Conservation (phyloP, 2,113 vertebrate genomes). For the Toxotes chatareus region DNA sequence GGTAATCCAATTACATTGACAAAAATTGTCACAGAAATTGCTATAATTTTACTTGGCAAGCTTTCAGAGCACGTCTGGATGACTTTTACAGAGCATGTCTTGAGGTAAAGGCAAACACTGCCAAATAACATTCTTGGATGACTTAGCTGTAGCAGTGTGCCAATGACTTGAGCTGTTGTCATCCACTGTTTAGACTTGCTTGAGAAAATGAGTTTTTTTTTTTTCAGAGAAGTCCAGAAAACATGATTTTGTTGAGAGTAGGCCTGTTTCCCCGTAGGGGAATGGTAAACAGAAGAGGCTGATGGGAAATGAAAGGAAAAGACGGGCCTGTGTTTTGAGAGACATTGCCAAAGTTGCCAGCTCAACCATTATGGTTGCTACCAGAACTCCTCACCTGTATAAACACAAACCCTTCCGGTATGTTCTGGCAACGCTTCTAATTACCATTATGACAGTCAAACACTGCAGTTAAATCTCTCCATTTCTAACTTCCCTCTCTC, state of each 20-base stretch:
- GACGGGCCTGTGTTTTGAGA: conserved; percentile 42
- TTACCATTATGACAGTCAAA: conserved; percentile 36
- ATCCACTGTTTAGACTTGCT: conserved; percentile 76
- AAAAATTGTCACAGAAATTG: conserved; percentile 59
- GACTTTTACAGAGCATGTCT: conserved; percentile 65
- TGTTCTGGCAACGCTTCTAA: conserved; percentile 46
- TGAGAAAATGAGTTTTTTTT: conserved; percentile 45
- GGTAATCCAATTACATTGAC: conserved; percentile 68
- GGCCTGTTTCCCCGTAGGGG: conserved; percentile 25
- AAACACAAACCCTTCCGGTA: conserved; percentile 54
- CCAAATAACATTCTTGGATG: conserved; percentile 77
- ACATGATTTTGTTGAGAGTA: conserved; percentile 45
- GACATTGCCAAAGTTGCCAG: conserved; percentile 34
- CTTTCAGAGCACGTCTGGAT: conserved; percentile 62
- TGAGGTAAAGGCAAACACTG: conserved; percentile 65
- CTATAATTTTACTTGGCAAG: conserved; percentile 67
- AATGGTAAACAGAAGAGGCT: conserved; percentile 34
- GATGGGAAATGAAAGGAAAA: conserved; percentile 52
- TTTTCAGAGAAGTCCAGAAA: conserved; percentile 51
- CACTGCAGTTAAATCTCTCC: conserved; percentile 20
- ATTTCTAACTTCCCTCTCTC: conserved; percentile 8
- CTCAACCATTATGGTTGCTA: conserved; percentile 11
- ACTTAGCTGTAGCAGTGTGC: conserved; percentile 55
- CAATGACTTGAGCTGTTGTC: conserved; percentile 69
- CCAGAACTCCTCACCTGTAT: conserved; percentile 53